phyloP scores from a whole-genome alignment of 2,797 vertebrate genomes.

The Jordanella pulchra region DNA sequence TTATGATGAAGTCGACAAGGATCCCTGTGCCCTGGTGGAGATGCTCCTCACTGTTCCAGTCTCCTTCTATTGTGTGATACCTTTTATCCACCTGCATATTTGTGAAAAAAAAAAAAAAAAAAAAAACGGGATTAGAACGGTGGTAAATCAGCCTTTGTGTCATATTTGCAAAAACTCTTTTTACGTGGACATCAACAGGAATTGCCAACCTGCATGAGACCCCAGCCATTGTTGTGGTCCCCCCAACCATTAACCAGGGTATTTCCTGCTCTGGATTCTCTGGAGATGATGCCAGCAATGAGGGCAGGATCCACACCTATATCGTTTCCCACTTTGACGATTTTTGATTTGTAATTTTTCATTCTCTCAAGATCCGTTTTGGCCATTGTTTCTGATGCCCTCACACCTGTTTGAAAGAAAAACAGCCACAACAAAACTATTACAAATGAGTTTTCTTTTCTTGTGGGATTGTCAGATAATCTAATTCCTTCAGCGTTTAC shows the following conservation, averaged over 20 bases:
- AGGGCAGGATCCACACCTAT: conserved; percentile 37
- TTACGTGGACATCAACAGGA: neutral
- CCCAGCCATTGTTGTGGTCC: conserved; percentile 30
- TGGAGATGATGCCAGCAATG: conserved; percentile 71
- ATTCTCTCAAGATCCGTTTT: conserved; percentile 34
- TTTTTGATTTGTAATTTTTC: conserved; percentile 34
- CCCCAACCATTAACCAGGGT: conserved; percentile 8
- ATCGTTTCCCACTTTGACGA: neutral
- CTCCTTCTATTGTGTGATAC: neutral
- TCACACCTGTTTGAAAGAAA: conserved; percentile 1
- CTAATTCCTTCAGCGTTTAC: conserved; percentile 20
- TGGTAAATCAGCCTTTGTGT: neutral
- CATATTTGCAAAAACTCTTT: no score
- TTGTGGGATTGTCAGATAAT: neutral
- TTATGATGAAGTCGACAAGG: conserved; percentile 25
- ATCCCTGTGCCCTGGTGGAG: conserved; percentile 43
- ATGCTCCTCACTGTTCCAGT: conserved; percentile 53
- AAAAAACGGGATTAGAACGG: rapidly evolving
- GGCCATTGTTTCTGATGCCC: conserved; percentile 47
- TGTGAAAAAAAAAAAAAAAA: no score
- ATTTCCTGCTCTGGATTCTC: conserved; percentile 66
- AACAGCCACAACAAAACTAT: neutral
- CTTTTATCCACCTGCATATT: conserved; percentile 51
- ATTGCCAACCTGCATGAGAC: conserved; percentile 64
- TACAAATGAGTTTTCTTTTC: neutral